Evolutionary conservation across 2,113 vertebrate species (phyloP), one percentile per base, ranked within the genome.

Genomic region (Enhydra lutris): DNA sequence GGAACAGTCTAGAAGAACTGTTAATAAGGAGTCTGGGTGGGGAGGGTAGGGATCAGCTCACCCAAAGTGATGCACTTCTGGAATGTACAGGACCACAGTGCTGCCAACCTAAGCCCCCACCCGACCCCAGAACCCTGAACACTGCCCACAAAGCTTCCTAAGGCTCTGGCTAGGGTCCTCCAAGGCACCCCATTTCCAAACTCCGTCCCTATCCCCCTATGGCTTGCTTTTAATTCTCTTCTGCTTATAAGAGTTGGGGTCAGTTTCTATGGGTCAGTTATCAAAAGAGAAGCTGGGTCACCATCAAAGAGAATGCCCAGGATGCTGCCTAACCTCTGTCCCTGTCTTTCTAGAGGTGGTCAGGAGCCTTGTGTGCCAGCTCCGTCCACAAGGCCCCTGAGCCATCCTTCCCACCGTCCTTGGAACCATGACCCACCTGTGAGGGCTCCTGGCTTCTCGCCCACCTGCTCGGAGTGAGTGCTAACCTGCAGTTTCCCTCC

Each of bases 41-140:
- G 24, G 14, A 57, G 20, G 42, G 6, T 0, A 4, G 26, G 21
- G 9, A 21, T 45, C 73, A 57, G 11, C 42, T 74, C 3, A n/a
- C 9, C 15, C n/a, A 23, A 9, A 4, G 24, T n/a, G 47, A 92
- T 0, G 1, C 20, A 59, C 26, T 26, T 36, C 69, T 65, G 31
- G 31, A 86, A 61, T 9, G 8, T 47, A 7, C 24, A 76, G 39
- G 45, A 65, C 24, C 39, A 39, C 86, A 91, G 93, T 59, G 29
- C 4, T 0, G 13, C 42, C 23, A 45, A 4, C 8, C 9, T 0
- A 4, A 5, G 7, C 12, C 6, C 29, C 31, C 24, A 7, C 6
- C 13, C 17, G 0, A 26, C 20, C n/a, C 61, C 17, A 26, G 74
- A 91, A 45, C 12, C 45, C 61, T 34, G 36, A 45, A 1, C 3